These are phyloP conservation scores for Heliopora coerulea DNA, from an alignment of 92 coral and sea anemone species.

Conservation along the genomic window DNA sequence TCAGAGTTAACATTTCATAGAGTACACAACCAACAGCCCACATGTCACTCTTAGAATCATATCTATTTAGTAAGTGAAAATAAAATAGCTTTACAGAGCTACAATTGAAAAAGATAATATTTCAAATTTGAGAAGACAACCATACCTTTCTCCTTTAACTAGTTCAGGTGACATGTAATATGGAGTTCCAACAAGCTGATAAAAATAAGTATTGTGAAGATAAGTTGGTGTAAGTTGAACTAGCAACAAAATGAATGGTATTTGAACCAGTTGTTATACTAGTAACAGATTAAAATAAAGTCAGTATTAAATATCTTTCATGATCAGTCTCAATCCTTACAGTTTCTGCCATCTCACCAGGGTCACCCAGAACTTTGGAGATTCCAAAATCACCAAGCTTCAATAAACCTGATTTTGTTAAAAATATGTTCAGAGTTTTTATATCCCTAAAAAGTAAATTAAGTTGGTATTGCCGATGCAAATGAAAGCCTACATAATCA, in stretches of 20 bases:
- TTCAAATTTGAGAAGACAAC: neutral
- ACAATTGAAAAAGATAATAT: neutral
- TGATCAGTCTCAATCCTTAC: no score
- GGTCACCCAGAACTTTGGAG: conserved; percentile 80
- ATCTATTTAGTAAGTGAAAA: conserved; percentile 47
- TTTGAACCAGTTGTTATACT: no score
- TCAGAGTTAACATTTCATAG: conserved; percentile 87
- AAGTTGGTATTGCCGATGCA: neutral
- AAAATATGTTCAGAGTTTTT: conserved; percentile 84
- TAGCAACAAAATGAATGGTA: no score
- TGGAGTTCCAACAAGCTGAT: conserved; percentile 95
- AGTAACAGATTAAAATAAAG: no score
- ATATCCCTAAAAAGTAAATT: conserved; percentile 61
- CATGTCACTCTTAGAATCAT: conserved; percentile 93
- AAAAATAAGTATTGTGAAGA: no score
- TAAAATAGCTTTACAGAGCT: neutral
- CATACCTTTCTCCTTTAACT: conserved; percentile 88
- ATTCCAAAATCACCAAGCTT: conserved; percentile 99
- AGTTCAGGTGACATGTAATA: conserved; percentile 98
- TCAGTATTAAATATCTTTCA: no score
- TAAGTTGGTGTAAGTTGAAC: no score
- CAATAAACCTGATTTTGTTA: conserved; percentile 92
- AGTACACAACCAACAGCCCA: conserved; percentile 98
- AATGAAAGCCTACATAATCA: no score
- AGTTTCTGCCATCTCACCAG: conserved; percentile 93